Base-by-base conservation (phyloP, 2,888 invertebrate genomes). In the Platycheirus rosarum region DNA sequence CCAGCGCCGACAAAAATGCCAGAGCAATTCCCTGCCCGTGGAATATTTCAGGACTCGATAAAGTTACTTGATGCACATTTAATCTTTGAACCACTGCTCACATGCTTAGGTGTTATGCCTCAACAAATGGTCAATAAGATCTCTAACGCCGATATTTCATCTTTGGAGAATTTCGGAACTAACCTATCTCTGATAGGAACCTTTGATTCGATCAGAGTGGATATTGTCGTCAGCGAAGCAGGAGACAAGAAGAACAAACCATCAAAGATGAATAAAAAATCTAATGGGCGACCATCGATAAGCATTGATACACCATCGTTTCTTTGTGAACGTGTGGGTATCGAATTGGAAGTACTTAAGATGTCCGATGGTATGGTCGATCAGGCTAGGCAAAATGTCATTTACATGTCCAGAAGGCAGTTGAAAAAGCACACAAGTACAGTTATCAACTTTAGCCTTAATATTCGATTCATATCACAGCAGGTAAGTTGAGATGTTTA, bases 211-310 rank as follows among this genome's bases (percentile, higher is more conserved):
- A 94, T 98, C 92, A 93, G 96, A 85, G 96, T 98, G 75, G 97
- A 98, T 90, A 98, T 98, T 89, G 97, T 98, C 4, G 98, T 98
- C 85, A 97, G 97, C 86, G 97, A 98, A 89, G 92, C 92, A n/a
- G 92, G 93, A 2, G 92, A 91, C 37, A 93, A 93, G 86, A 94
- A 92, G 86, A 89, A 88, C 35, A 91, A 91, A 82, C 85, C 88
- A 0, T 87, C 87, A 80, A 90, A 90, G 40, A 76, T 88, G 42
- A 87, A 84, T 70, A 89, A 89, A 35, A 90, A 88, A 74, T 37
- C 87, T 0, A 88, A 86, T 53, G 85, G 88, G 8, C 86, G 88
- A 23, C 87, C 88, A 2, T 85, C 87, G 14, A 87, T 89, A 3
- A 85, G 89, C 85, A 85, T 88, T 55, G 89, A 89, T 51, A 55